Evolutionary conservation across 2,797 vertebrate genomes (phyloP), one percentile per base, ranked within the genome.

Genomic region (Intellagama lesueurii): DNA sequence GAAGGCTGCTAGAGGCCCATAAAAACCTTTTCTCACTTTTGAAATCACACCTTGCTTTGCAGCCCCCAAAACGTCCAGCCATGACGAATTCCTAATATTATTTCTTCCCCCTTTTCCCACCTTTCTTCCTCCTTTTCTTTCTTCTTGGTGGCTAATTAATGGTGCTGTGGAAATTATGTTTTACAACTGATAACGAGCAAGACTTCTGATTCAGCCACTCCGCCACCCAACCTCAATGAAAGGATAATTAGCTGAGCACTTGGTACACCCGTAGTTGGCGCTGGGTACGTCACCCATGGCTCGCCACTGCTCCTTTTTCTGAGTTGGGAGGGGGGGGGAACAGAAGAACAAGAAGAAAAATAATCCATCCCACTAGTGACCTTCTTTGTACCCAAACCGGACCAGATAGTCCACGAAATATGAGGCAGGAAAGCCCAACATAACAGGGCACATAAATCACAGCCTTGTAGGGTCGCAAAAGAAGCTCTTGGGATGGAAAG

Each of bases 121-220:
- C n/a, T 30, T 52, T 32, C 78, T 52, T 44, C 14, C 26, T 19
- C 83, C 16, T 1, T 44, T 28, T 5, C 35, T 66, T n/a, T 81
- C 52, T 88, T 91, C 93, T 81, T 1, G 83, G 96, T 85, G 92
- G 93, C 95, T 95, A 95, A 97, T 97, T 96, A 96, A 94, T 90
- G 0, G 47, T 93, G 94, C 94, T 85, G 85, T 94, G 94, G 93
- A 96, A 96, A 95, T 90, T 91, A 92, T 79, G 90, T 93, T 93
- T 87, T 94, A 92, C 91, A 89, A 89, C 90, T 95, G 94, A 88
- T 95, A 96, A 95, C 94, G 92, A 96, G 94, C 83, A 93, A 87
- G 88, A 81, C 85, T 92, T 94, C 81, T 35, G 60, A 89, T 87
- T 94, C 81, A 88, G 88, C 87, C 32, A 68, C 79, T 76, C 83